A percentile compares a stretch with the other conserved stretches of the same genome.
These are phyloP conservation scores for Todiramphus chloris DNA, from an alignment of 2,113 vertebrate genomes.

Conservation along the genomic window DNA sequence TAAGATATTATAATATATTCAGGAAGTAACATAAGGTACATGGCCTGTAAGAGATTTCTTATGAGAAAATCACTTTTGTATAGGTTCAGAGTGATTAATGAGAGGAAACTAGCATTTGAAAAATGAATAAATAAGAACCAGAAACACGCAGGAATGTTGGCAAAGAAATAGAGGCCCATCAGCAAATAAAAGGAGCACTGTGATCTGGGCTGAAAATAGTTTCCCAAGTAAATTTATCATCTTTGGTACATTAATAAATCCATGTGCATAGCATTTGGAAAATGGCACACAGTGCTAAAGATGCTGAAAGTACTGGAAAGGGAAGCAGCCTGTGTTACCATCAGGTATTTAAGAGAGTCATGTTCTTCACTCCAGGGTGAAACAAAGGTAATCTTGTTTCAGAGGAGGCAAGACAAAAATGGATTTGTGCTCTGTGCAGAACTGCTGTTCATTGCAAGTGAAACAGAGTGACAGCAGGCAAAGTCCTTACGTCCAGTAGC, in stretches of 20 bases:
- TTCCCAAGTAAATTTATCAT: conserved; percentile 29
- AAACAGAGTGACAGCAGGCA: background rate
- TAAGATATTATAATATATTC: conserved; percentile 3
- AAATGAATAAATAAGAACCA: conserved; percentile 43
- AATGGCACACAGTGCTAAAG: background rate
- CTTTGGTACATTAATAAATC: background rate
- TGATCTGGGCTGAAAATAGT: conserved; percentile 31
- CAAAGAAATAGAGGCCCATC: background rate
- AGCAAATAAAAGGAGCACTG: conserved; percentile 23
- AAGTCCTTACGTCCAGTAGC: background rate
- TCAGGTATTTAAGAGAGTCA: background rate
- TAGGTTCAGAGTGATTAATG: conserved; percentile 19
- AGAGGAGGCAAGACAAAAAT: background rate
- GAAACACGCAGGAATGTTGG: conserved; percentile 28
- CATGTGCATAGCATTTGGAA: background rate
- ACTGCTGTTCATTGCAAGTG: background rate
- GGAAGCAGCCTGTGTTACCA: background rate
- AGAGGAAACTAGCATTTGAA: conserved; percentile 25
- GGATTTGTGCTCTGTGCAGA: background rate
- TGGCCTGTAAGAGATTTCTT: background rate
- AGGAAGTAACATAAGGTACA: conserved; percentile 7
- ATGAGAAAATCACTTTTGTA: conserved; percentile 20
- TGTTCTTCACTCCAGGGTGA: background rate
- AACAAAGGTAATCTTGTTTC: background rate
- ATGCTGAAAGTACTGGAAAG: background rate